A percentile compares a stretch with the other conserved stretches of the same genome.
Conservation (phyloP, 2,797 vertebrate species). For the Trematomus bernacchii region DNA sequence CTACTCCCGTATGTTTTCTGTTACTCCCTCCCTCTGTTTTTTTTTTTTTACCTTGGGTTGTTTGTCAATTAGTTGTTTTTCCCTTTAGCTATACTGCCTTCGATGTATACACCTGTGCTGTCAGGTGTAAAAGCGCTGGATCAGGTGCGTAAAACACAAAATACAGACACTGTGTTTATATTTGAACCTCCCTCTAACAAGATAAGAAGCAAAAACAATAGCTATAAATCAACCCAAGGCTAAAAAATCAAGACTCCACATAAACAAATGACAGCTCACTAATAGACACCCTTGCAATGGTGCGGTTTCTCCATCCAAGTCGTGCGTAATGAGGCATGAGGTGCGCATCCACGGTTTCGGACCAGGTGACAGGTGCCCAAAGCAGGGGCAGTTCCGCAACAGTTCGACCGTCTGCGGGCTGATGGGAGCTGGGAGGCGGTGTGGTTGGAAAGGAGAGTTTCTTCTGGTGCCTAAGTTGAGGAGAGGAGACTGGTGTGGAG, state of each 20-base stretch:
- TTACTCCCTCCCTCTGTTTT: constrained; percentile 55
- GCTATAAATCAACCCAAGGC: background rate
- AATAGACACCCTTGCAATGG: background rate
- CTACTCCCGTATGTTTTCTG: constrained; percentile 13
- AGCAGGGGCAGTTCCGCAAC: constrained; percentile 31
- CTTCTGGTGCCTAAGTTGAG: no score
- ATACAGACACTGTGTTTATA: background rate
- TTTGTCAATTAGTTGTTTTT: constrained; percentile 46
- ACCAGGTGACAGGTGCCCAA: constrained; percentile 14
- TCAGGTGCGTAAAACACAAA: constrained; percentile 28
- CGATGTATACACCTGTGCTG: background rate
- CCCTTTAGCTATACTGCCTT: constrained; percentile 4
- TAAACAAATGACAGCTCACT: background rate
- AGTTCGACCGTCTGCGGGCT: constrained; percentile 19
- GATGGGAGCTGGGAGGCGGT: constrained; percentile 17
- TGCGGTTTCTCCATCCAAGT: constrained; percentile 29
- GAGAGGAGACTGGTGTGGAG: no score
- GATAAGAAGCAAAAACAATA: background rate
- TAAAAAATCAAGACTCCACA: background rate
- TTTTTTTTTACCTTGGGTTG: constrained; percentile 43
- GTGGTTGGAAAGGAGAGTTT: constrained; percentile 11
- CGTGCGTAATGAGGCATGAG: constrained; percentile 66
- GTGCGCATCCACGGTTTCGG: no score
- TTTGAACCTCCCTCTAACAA: background rate
- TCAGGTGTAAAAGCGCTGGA: background rate